A percentile compares a stretch with the other conserved stretches of the same genome.
phyloP scores from a whole-genome alignment of 2,113 vertebrate genomes.

The Neogobius melanostomus region DNA sequence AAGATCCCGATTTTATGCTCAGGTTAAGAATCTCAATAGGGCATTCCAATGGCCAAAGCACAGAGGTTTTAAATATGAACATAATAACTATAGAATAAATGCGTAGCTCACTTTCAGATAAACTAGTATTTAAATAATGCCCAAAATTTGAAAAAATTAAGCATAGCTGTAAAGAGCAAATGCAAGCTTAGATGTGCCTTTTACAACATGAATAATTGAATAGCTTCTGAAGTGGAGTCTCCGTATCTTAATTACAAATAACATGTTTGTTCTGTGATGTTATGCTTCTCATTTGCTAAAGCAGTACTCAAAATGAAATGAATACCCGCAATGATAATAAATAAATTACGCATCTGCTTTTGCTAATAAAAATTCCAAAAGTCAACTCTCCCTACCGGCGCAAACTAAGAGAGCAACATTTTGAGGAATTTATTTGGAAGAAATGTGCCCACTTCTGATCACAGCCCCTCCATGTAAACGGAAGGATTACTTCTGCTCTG shows the following conservation, averaged over 20 bases:
- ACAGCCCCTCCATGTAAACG: background rate
- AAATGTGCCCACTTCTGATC: background rate
- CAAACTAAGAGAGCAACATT: background rate
- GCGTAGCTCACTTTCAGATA: no score
- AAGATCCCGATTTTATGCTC: no score
- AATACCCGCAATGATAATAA: background rate
- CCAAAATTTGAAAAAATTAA: no score
- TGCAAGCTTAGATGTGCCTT: no score
- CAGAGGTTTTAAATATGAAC: no score
- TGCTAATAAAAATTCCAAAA: constrained; percentile 1
- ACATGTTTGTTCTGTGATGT: background rate
- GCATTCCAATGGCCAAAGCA: no score
- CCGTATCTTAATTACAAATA: background rate
- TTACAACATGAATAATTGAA: no score
- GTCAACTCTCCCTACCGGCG: background rate
- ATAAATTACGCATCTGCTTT: background rate
- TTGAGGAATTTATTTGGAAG: background rate
- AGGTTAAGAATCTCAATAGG: no score
- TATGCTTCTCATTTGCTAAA: background rate
- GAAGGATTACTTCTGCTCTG: constrained; percentile 1
- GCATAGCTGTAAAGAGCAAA: no score
- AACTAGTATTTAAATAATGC: no score
- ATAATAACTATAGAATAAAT: no score
- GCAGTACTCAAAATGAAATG: background rate
- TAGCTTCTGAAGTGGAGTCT: no score